Evolutionary conservation across 2,888 invertebrate species (phyloP).

Genomic region (Drosophila bunnanda): DNA sequence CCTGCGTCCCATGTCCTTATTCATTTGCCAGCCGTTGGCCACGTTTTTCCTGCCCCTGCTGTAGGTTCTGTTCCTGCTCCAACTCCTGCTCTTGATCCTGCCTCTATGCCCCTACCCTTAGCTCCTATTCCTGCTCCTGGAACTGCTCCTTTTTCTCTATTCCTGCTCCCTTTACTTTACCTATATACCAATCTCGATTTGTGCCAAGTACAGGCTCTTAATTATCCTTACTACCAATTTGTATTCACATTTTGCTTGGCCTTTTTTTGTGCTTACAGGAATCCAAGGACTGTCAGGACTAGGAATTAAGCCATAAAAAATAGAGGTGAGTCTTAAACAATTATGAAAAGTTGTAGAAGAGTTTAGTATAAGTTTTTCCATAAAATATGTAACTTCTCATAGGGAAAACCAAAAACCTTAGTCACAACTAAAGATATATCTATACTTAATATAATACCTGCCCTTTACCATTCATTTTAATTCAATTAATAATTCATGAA

Average conservation of each 20-base stretch:
- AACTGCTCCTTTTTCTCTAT: not conserved
- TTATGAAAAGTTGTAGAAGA: not conserved
- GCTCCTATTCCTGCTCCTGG: not conserved
- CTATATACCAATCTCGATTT: not conserved
- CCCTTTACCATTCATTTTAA: not conserved
- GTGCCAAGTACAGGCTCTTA: slow-evolving; percentile 4
- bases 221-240: slow-evolving; percentile 9
- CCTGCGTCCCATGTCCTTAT: not conserved
- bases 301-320: no score
- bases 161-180: not conserved
- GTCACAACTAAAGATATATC: not conserved
- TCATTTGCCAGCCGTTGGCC: slow-evolving; percentile 24
- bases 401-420: not conserved
- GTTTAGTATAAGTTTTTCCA: not conserved
- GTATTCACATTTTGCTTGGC: not conserved
- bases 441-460: not conserved
- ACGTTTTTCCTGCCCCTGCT: slow-evolving; percentile 9
- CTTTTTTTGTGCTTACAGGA: not conserved
- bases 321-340: not conserved
- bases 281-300: not conserved
- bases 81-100: not conserved
- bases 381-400: not conserved
- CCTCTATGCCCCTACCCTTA: no score
- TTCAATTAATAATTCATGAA: slow-evolving; percentile 6
- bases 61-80: not conserved